Percentiles rank a stretch among this genome's conserved stretches.
Evolutionary conservation across 2,797 vertebrate genomes (phyloP).

Genomic region (Cuniculus paca): DNA sequence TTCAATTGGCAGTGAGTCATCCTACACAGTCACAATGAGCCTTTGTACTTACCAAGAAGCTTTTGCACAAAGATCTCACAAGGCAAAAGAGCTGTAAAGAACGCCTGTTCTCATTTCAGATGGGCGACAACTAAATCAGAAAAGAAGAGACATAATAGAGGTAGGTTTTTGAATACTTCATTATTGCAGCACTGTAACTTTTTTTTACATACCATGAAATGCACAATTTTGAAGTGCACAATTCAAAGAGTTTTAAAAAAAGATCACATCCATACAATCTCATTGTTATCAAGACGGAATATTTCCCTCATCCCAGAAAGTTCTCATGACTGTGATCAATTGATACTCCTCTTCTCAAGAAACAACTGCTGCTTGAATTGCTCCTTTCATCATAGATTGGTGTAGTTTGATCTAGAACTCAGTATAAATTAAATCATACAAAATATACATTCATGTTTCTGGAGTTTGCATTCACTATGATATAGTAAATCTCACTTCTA

Average conservation of each 20-base stretch:
- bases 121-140: slow-evolving; percentile 73
- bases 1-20: slow-evolving; percentile 81
- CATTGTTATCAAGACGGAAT: not conserved
- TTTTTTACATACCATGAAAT: slow-evolving; percentile 43
- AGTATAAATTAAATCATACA: not conserved
- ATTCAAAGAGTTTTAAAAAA: slow-evolving; percentile 31
- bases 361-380: not conserved
- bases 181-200: slow-evolving; percentile 63
- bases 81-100: slow-evolving; percentile 72
- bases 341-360: not conserved
- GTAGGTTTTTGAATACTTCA: slow-evolving; percentile 72
- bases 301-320: not conserved
- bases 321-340: not conserved
- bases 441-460: not conserved
- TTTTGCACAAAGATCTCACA: slow-evolving; percentile 78
- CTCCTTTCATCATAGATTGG: not conserved
- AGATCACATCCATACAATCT: slow-evolving; percentile 12
- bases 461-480: not conserved
- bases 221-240: slow-evolving; percentile 40
- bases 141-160: slow-evolving; percentile 41
- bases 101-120: slow-evolving; percentile 71
- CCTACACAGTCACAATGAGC: slow-evolving; percentile 70
- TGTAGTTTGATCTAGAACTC: not conserved
- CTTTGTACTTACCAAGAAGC: slow-evolving; percentile 76
- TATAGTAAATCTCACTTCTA: not conserved